Evolutionary conservation across 2,888 invertebrate genomes (phyloP), one percentile per base, ranked within the genome.

Genomic region (Lobophora halterata): DNA sequence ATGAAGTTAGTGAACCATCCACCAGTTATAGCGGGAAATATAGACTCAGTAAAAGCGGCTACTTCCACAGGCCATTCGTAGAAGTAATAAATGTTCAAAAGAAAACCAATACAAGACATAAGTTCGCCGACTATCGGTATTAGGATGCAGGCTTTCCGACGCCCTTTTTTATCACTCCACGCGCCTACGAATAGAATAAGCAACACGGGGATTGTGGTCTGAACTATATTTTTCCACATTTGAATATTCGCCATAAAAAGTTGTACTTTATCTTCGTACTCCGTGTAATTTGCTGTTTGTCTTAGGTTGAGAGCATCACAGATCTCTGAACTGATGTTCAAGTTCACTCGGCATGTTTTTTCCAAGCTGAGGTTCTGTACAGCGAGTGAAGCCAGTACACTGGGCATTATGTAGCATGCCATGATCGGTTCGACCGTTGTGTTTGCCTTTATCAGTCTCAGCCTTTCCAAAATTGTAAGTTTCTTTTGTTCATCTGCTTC

Each of bases 1-100:
- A 95, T 93, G 58, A 95, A 92, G 90, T 95, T 95, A 7, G 94
- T 94, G 68, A 94, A 95, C 95, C 95, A 95, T 2, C 95, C 95
- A 5, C 95, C 93, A 1, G 94, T 94, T 1, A 95, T 74, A 0
- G 94, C 94, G 0, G 95, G 95, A 67, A 95, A 95, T 38, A 95
- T 81, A 0, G 93, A 91, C 67, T 95, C 95, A 0, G 93, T 92
- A 1, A 95, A 80, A 0, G 93, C 95, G 25, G 93, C 90, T 1
- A 90, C 92, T 79, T 95, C 95, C 88, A 94, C 94, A 0, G 95
- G 94, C 7, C 94, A 77, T 58, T 93, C 91, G 65, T 93, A 88
- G 66, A 94, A 94, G 77, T 89, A 93, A 69, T 93, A 95, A 1
- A 93, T 94, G 66, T 95, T 95, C 1, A 94, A 65, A 50, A 95